Evolutionary conservation across 2,797 vertebrate species (phyloP).

Genomic region (Falco cherrug): DNA sequence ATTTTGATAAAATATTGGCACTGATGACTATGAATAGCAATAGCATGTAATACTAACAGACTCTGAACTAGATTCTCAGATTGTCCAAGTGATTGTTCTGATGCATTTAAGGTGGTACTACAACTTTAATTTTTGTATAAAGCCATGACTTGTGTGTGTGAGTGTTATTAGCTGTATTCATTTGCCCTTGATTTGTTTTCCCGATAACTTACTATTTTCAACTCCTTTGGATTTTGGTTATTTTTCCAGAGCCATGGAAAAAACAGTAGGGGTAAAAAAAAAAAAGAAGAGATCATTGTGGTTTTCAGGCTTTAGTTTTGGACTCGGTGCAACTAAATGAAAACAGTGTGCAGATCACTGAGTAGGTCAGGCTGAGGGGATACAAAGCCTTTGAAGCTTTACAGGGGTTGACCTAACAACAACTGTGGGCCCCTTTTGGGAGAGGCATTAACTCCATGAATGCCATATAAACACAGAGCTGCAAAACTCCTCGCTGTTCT

Average conservation of each 20-base stretch:
- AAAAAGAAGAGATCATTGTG: constrained; percentile 42
- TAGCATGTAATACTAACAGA: background rate
- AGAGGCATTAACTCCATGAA: constrained; percentile 77
- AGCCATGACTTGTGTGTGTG: background rate
- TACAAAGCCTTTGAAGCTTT: constrained; percentile 91
- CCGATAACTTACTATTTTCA: constrained; percentile 32
- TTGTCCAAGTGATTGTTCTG: background rate
- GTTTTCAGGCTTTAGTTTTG: constrained; percentile 74
- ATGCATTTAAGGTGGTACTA: background rate
- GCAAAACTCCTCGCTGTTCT: background rate
- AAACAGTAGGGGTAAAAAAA: constrained; percentile 42
- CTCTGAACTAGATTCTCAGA: background rate
- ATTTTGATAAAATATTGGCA: background rate
- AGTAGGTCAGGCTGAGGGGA: constrained; percentile 80
- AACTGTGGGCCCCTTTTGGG: constrained; percentile 81
- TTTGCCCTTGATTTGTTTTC: constrained; percentile 27
- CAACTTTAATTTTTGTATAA: background rate
- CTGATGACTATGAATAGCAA: background rate
- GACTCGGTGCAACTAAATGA: constrained; percentile 74
- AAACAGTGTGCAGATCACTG: constrained; percentile 79
- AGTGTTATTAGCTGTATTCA: background rate
- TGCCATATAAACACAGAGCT: constrained; percentile 64
- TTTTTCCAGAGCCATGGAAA: constrained; percentile 70
- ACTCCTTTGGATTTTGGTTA: constrained; percentile 45
- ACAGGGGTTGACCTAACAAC: constrained; percentile 87